Conservation (phyloP, 2,797 vertebrate species). For the Columba guinea region DNA sequence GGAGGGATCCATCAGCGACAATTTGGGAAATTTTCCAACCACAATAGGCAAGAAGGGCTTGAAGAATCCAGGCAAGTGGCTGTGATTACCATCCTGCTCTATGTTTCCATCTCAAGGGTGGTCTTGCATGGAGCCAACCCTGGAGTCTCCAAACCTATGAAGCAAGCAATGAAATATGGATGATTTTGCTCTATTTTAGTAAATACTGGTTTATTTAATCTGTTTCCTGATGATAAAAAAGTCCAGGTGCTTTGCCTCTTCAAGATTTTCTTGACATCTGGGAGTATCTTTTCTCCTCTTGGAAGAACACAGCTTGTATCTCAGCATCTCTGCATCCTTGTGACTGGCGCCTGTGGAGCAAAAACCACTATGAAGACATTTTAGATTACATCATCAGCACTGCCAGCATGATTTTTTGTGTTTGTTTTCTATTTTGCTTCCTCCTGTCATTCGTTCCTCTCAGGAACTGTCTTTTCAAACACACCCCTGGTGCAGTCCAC, state of each 20-base stretch:
- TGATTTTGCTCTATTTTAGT: neutral
- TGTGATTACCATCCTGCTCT: neutral
- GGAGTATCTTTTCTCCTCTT: neutral
- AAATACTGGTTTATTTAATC: neutral
- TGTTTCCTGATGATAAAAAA: neutral
- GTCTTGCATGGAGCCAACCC: neutral
- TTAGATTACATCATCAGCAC: neutral
- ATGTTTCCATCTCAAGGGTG: neutral
- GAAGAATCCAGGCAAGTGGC: neutral
- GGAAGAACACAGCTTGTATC: neutral
- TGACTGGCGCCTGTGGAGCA: neutral
- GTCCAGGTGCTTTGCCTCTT: neutral
- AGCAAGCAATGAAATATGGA: neutral
- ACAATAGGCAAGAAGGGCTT: neutral
- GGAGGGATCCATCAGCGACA: neutral
- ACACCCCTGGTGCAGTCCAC: neutral
- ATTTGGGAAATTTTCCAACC: neutral
- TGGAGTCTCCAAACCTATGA: neutral
- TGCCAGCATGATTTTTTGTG: neutral
- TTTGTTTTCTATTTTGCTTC: neutral
- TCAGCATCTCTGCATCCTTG: neutral
- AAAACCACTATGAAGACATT: neutral
- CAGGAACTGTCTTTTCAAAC: neutral
- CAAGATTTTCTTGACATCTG: neutral
- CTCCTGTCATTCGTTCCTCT: neutral